Evolutionary conservation across 2,113 vertebrate species (phyloP).

Genomic region (Egretta garzetta): DNA sequence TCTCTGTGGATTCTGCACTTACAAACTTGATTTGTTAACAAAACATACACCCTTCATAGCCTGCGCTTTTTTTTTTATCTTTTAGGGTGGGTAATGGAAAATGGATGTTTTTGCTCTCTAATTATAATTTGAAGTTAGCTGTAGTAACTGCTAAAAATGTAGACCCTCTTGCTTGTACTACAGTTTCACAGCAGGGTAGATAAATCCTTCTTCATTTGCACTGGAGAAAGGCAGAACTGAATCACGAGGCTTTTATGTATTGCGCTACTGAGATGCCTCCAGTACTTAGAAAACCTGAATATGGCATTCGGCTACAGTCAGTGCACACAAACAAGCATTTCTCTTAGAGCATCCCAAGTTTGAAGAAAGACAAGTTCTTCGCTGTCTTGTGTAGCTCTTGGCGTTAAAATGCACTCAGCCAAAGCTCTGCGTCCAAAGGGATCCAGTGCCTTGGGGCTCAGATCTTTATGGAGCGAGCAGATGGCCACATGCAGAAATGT

Average conservation of each 20-base stretch:
- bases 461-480: not conserved
- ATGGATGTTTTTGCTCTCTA: not conserved
- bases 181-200: not conserved
- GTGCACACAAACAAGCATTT: not conserved
- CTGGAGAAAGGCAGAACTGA: not conserved
- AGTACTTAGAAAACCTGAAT: not conserved
- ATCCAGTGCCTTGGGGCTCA: conserved; percentile 13
- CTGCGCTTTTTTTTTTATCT: not conserved
- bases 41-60: not conserved
- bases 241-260: not conserved
- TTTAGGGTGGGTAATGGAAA: not conserved
- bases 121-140: not conserved
- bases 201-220: not conserved
- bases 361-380: not conserved
- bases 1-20: not conserved
- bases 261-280: not conserved
- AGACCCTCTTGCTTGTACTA: not conserved
- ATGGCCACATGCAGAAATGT: not conserved
- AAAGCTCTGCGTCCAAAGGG: not conserved
- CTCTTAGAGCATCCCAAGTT: not conserved
- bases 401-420: not conserved
- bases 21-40: not conserved
- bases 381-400: not conserved
- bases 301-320: not conserved
- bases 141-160: not conserved